Evolutionary conservation across 2,888 invertebrate genomes (phyloP).

Genomic region (Andrena haemorrhoa): DNA sequence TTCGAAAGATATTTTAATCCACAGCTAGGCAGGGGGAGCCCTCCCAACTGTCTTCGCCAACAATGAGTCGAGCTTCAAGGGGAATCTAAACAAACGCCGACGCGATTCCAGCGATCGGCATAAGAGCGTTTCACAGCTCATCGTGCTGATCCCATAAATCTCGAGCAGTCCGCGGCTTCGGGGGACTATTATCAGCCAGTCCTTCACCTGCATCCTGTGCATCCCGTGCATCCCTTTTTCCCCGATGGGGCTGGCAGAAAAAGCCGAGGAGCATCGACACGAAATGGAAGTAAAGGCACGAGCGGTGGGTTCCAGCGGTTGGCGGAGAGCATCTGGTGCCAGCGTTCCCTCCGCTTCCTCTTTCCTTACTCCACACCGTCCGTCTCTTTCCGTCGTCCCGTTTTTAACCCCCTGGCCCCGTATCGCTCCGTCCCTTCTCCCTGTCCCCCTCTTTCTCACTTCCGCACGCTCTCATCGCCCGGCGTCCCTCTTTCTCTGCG

Average conservation of each 20-base stretch:
- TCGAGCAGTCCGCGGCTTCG: not conserved
- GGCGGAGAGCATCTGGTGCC: conserved; percentile 76
- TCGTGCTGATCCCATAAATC: conserved; percentile 21
- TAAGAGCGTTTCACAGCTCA: not conserved
- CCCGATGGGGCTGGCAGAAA: conserved; percentile 63
- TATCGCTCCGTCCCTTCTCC: conserved; percentile 61
- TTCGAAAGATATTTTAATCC: no score
- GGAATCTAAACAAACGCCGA: not conserved
- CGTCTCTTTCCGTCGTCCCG: conserved; percentile 39
- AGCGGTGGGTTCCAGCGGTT: conserved; percentile 54
- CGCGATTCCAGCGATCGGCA: not conserved
- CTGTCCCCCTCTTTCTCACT: conserved; percentile 3
- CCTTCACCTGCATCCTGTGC: conserved; percentile 46
- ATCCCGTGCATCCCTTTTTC: conserved; percentile 32
- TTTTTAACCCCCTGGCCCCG: conserved; percentile 55
- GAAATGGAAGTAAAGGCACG: conserved; percentile 72
- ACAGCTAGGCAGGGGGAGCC: not conserved
- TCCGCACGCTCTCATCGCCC: conserved; percentile 8
- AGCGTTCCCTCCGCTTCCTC: conserved; percentile 56
- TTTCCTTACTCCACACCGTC: conserved; percentile 63
- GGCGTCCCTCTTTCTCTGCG: conserved; percentile 50
- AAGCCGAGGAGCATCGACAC: conserved; percentile 72
- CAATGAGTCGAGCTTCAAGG: no score
- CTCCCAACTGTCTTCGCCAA: not conserved
- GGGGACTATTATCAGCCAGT: conserved; percentile 57